These are phyloP conservation scores for Neodon shergylaensis DNA, from an alignment of 2,113 vertebrate species.

Conservation along the genomic window DNA sequence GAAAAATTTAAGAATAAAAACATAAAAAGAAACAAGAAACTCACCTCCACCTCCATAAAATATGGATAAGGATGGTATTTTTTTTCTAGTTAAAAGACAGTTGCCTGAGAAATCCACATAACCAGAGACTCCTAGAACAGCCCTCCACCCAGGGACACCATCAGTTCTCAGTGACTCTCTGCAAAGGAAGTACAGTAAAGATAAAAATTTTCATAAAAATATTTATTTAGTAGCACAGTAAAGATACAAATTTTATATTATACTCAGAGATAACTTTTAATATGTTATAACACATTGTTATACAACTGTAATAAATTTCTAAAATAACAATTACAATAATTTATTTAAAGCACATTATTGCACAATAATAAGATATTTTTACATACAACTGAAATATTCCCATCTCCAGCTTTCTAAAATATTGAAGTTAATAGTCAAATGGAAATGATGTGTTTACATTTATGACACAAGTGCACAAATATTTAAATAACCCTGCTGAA, in stretches of 20 bases:
- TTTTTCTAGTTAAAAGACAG: not conserved
- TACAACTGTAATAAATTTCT: not conserved
- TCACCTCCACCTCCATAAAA: not conserved
- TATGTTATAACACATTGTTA: not conserved
- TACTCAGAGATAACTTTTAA: not conserved
- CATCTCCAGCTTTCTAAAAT: not conserved
- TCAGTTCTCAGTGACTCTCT: not conserved
- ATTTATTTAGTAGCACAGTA: not conserved
- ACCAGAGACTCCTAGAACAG: not conserved
- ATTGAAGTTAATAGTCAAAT: not conserved
- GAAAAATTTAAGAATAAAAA: not conserved
- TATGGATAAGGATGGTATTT: not conserved
- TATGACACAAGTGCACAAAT: not conserved
- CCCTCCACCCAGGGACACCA: not conserved
- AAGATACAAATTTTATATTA: not conserved
- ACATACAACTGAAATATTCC: not conserved
- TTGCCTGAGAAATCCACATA: not conserved
- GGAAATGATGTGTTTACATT: not conserved
- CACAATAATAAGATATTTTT: not conserved
- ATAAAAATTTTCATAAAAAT: not conserved
- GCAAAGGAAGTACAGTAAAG: not conserved
- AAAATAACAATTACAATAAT: slow-evolving; percentile 35
- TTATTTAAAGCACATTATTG: not conserved
- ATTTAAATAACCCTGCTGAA: slow-evolving; percentile 5
- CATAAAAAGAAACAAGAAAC: not conserved